A percentile compares a stretch with the other conserved stretches of the same genome.
phyloP scores from a whole-genome alignment of 2,797 vertebrate species.

The Arnoldichthys spilopterus region DNA sequence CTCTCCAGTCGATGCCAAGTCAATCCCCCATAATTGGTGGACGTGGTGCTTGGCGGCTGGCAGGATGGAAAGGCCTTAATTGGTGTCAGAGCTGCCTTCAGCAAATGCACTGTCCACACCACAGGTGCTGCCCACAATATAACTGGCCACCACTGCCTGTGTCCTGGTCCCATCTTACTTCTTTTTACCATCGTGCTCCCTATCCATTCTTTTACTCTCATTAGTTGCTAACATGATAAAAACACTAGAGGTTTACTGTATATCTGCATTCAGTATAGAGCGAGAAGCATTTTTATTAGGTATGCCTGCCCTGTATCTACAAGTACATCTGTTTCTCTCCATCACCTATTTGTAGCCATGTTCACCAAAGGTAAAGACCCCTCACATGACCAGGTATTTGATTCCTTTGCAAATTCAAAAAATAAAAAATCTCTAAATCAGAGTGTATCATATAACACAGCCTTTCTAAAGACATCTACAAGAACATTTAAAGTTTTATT shows the following conservation, averaged over 20 bases:
- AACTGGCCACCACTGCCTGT: neutral
- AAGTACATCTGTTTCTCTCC: no score
- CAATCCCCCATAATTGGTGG: constrained; percentile 80
- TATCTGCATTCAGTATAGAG: neutral
- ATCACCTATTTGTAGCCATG: no score
- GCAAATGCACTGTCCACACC: neutral
- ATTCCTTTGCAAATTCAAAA: no score
- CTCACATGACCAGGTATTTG: no score
- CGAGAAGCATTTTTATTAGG: no score
- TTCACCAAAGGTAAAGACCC: no score
- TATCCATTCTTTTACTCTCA: constrained; percentile 17
- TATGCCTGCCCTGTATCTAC: no score
- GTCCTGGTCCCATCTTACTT: constrained; percentile 11
- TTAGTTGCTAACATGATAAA: neutral
- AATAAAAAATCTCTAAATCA: no score
- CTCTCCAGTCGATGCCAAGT: constrained; percentile 78
- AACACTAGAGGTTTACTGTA: neutral
- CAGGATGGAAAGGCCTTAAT: constrained; percentile 73
- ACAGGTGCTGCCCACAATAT: constrained; percentile 21
- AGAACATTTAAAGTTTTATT: neutral
- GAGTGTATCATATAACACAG: no score
- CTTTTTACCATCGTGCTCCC: constrained; percentile 26
- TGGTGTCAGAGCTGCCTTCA: constrained; percentile 72
- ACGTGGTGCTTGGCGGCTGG: constrained; percentile 67
- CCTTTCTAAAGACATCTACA: neutral